A percentile compares a stretch with the other conserved stretches of the same genome.
Evolutionary conservation across 1,140 invertebrate species (phyloP).

Genomic region (Hypothenemus hampei): DNA sequence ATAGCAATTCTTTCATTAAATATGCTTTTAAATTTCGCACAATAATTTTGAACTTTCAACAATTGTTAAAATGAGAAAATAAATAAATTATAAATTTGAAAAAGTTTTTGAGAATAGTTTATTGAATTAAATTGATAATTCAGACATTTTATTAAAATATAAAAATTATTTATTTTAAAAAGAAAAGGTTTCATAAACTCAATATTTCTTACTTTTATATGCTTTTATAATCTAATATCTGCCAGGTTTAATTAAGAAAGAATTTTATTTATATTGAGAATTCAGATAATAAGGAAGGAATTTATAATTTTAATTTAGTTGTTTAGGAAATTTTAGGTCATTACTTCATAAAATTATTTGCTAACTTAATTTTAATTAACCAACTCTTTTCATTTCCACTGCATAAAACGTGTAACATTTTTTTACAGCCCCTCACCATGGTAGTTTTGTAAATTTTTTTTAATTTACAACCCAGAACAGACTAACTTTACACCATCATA

Average conservation of each 20-base stretch:
- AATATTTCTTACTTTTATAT: not conserved
- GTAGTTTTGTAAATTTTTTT: too few relatives aligned
- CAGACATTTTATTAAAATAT: not conserved
- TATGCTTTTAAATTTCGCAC: too few relatives aligned
- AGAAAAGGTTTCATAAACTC: not conserved
- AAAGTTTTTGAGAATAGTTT: not conserved
- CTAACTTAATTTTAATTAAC: too few relatives aligned
- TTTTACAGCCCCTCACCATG: too few relatives aligned
- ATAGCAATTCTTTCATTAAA: too few relatives aligned
- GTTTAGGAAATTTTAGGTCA: not conserved
- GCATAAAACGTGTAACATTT: too few relatives aligned
- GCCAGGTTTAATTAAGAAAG: not conserved
- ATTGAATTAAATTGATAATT: too few relatives aligned
- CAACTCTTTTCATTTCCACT: too few relatives aligned
- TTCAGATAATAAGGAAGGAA: not conserved
- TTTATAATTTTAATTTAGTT: not conserved
- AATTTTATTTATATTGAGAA: not conserved
- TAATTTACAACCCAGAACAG: too few relatives aligned
- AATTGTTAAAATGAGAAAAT: too few relatives aligned
- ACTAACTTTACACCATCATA: too few relatives aligned
- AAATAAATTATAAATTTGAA: not conserved
- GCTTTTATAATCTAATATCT: not conserved
- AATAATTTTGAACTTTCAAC: too few relatives aligned
- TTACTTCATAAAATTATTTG: not conserved
- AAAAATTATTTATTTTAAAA: not conserved